These are phyloP conservation scores for Heterohyrax brucei DNA, from an alignment of 2,797 vertebrate genomes.

Conservation along the genomic window DNA sequence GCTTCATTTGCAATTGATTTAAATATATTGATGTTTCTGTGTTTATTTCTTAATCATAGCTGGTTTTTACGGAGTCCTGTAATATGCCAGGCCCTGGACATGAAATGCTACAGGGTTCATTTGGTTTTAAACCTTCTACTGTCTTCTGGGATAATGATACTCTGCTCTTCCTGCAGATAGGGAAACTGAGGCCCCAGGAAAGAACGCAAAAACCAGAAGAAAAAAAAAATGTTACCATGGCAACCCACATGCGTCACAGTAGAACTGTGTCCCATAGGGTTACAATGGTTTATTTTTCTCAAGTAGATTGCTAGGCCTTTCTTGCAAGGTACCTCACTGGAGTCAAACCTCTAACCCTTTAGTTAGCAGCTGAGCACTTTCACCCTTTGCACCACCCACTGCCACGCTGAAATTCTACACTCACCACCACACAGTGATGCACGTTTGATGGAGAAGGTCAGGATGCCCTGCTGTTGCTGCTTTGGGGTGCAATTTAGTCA, in stretches of 20 bases:
- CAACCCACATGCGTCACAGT: neutral
- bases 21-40: neutral
- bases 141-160: neutral
- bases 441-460: neutral
- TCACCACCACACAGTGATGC: neutral
- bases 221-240: neutral
- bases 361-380: neutral
- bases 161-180: neutral
- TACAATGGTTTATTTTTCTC: no score
- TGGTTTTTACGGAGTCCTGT: neutral
- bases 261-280: neutral
- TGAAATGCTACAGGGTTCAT: neutral
- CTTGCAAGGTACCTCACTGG: neutral
- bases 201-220: neutral
- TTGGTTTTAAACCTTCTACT: neutral
- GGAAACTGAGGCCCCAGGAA: no score
- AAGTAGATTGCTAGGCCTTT: neutral
- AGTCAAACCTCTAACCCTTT: neutral
- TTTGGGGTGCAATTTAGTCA: no score
- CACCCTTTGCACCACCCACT: neutral
- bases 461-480: neutral
- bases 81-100: neutral
- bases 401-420: no score
- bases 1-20: constrained; percentile 32
- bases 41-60: neutral